Percentiles rank a stretch among this genome's conserved stretches.
Evolutionary conservation across 2,797 vertebrate genomes (phyloP).

Genomic region (Acestrorhynchus altus): DNA sequence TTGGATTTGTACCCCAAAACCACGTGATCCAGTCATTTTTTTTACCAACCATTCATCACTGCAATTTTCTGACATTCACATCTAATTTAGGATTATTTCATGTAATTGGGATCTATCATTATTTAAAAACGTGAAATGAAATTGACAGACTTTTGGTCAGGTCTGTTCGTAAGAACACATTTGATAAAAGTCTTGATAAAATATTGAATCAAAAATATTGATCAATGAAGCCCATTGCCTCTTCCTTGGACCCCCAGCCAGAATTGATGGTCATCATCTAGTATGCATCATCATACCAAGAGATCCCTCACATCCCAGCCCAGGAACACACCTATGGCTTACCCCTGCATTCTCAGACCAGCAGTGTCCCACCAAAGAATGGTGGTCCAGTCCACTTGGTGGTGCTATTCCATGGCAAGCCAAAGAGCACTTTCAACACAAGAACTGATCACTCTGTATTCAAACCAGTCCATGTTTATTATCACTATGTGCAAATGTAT

Average conservation of each 20-base stretch:
- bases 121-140: no score
- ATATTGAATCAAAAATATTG: no score
- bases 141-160: no score
- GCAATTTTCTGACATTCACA: no score
- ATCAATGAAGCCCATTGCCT: no score
- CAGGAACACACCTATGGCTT: background rate
- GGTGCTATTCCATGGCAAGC: background rate
- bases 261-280: conserved; percentile 34
- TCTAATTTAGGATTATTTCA: no score
- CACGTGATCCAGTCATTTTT: background rate
- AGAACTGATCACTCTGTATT: no score
- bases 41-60: background rate
- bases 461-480: no score
- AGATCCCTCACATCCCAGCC: background rate
- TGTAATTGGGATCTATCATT: no score
- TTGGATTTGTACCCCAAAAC: background rate
- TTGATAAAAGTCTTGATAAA: no score
- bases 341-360: background rate
- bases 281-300: background rate
- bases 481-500: no score
- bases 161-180: no score
- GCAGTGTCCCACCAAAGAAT: background rate
- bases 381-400: background rate
- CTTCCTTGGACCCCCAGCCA: background rate
- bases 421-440: background rate